Conservation (phyloP, 2,888 invertebrate genomes). For the Harpalus rufipes region DNA sequence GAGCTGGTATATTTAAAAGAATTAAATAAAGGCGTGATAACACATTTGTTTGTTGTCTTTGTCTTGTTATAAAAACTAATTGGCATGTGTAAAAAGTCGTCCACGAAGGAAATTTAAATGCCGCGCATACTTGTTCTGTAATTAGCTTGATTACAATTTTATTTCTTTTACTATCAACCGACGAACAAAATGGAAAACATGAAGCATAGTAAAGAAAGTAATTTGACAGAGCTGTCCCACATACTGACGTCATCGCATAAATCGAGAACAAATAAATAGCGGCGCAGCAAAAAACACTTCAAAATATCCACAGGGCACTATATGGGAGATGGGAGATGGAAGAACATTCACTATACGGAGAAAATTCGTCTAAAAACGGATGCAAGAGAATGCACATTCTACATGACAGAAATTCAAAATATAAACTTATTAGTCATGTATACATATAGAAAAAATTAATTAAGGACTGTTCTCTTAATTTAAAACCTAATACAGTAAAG, state of each 20-base stretch:
- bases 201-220: constrained; percentile 61
- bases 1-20: no score
- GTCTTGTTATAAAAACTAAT: neutral
- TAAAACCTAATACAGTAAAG: no score
- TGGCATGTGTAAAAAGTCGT: neutral
- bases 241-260: constrained; percentile 56
- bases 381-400: neutral
- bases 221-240: constrained; percentile 57
- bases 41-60: no score
- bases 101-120: constrained; percentile 12
- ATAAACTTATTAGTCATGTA: no score
- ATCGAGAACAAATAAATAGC: constrained; percentile 56
- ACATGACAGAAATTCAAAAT: no score
- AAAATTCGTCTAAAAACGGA: constrained; percentile 26
- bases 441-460: no score
- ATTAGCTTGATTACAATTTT: constrained; percentile 46
- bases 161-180: constrained; percentile 46
- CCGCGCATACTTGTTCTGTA: constrained; percentile 6
- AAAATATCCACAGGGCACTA: constrained; percentile 47
- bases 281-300: constrained; percentile 27
- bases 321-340: neutral
- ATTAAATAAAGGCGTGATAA: no score
- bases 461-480: no score
- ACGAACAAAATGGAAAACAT: constrained; percentile 56
- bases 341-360: constrained; percentile 1